Evolutionary conservation across 2,888 invertebrate genomes (phyloP).

Genomic region (Eupithecia abbreviata): DNA sequence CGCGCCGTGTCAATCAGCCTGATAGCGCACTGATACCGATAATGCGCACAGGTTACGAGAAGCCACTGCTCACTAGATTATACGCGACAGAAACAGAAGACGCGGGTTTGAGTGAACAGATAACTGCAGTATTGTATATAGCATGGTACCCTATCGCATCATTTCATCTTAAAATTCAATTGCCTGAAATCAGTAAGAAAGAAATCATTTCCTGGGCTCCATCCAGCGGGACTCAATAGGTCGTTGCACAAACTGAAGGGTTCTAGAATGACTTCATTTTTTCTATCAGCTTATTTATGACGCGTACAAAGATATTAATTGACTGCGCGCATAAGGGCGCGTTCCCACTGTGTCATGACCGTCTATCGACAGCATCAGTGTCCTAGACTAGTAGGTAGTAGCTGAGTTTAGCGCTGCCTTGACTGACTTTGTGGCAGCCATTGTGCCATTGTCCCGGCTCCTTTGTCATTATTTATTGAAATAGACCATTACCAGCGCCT

Average conservation of each 20-base stretch:
- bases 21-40: conserved; percentile 67
- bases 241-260: not conserved
- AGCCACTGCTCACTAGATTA: not conserved
- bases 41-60: conserved; percentile 36
- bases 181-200: not conserved
- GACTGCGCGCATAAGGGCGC: not conserved
- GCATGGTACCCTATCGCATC: not conserved
- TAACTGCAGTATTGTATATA: not conserved
- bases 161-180: too few relatives aligned
- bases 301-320: not conserved
- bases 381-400: not conserved
- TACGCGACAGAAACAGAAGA: not conserved
- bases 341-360: not conserved
- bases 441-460: conserved; percentile 53
- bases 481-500: conserved; percentile 52
- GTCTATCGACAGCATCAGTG: not conserved
- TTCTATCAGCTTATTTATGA: not conserved
- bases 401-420: not conserved
- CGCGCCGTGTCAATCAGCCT: conserved; percentile 67
- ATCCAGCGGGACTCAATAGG: not conserved
- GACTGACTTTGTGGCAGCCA: conserved; percentile 42
- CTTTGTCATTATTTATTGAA: conserved; percentile 71
- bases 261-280: not conserved
- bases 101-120: not conserved
- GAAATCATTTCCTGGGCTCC: not conserved